These are phyloP conservation scores for Condylostylus longicornis DNA, from an alignment of 1,140 invertebrate genomes.

Conservation along the genomic window DNA sequence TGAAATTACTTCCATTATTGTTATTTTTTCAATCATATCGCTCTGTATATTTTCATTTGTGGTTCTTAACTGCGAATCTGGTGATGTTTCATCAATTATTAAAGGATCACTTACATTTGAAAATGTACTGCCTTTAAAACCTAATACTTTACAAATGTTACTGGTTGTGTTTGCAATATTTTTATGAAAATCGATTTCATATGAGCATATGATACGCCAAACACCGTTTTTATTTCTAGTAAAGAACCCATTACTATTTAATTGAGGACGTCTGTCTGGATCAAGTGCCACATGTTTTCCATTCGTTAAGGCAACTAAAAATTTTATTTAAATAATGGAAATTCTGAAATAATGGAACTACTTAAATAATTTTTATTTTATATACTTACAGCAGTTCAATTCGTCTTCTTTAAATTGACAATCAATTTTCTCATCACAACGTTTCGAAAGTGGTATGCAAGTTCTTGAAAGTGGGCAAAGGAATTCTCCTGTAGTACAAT, in stretches of 20 bases:
- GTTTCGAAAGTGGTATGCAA: conserved; percentile 40
- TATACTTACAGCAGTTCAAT: conserved; percentile 50
- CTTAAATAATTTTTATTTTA: too few relatives aligned
- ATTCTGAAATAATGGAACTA: background rate
- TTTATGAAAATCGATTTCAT: conserved; percentile 23
- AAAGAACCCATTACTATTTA: conserved; percentile 43
- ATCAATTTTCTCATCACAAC: conserved; percentile 45
- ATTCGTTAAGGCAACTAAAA: conserved; percentile 48
- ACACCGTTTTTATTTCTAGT: conserved; percentile 37
- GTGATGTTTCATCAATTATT: too few relatives aligned
- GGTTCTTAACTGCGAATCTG: too few relatives aligned
- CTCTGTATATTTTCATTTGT: too few relatives aligned
- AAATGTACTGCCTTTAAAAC: conserved; percentile 22
- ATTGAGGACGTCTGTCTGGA: conserved; percentile 38
- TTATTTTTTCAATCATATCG: too few relatives aligned
- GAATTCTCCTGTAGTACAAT: conserved; percentile 18
- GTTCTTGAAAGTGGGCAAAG: conserved; percentile 27
- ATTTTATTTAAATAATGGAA: conserved; percentile 5
- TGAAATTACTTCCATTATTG: too few relatives aligned
- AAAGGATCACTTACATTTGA: conserved; percentile 19
- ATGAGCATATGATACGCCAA: conserved; percentile 47
- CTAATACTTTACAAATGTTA: conserved; percentile 19
- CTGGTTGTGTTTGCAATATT: conserved; percentile 18
- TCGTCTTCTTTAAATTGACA: conserved; percentile 57
- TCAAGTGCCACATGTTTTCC: conserved; percentile 41